A percentile compares a stretch with the other conserved stretches of the same genome.
phyloP scores from a whole-genome alignment of 1,140 invertebrate species.

The Trichoplusia ni region DNA sequence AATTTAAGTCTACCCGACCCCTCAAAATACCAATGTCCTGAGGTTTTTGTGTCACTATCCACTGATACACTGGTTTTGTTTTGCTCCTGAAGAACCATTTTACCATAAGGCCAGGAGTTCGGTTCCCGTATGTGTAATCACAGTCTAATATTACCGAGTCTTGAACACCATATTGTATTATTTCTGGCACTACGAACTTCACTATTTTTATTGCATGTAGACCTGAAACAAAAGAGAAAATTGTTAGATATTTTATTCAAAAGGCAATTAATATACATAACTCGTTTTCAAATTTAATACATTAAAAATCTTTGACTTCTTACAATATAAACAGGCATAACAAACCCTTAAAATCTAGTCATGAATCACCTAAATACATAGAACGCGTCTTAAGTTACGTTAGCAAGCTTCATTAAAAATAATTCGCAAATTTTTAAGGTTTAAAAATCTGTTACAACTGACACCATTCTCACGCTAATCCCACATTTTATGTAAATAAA shows the following conservation, averaged over 20 bases:
- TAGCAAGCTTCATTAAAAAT: too few species aligned
- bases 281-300: too few species aligned
- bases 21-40: constrained; percentile 84
- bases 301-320: too few species aligned
- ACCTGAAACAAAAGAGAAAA: constrained; percentile 72
- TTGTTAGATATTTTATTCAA: not conserved
- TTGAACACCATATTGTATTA: constrained; percentile 85
- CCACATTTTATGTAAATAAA: constrained; percentile 8
- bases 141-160: constrained; percentile 88
- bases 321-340: too few species aligned
- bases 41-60: constrained; percentile 86
- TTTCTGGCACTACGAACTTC: constrained; percentile 85
- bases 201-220: constrained; percentile 83
- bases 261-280: too few species aligned
- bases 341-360: too few species aligned
- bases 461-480: constrained; percentile 13
- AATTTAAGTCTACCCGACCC: constrained; percentile 84
- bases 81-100: constrained; percentile 90
- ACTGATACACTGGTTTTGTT: constrained; percentile 87
- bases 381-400: too few species aligned
- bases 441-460: too few species aligned
- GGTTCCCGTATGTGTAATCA: constrained; percentile 85
- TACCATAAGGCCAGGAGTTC: constrained; percentile 85
- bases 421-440: too few species aligned
- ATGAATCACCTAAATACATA: too few species aligned